Evolutionary conservation across 2,888 invertebrate species (phyloP), one percentile per base, ranked within the genome.

Genomic region (Temnothorax rugatulus): DNA sequence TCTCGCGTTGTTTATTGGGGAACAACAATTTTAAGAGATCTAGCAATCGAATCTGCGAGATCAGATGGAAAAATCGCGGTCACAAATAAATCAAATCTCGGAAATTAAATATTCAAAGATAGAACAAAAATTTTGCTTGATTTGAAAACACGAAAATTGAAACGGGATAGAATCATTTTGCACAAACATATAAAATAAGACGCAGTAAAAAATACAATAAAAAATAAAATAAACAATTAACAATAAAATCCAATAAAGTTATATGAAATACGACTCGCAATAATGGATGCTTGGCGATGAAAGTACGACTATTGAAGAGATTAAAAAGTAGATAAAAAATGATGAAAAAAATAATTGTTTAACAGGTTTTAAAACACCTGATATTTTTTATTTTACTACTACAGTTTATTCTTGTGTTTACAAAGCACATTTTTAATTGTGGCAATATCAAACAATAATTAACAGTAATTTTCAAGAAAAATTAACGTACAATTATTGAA

Each of bases 241-340:
- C 7, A 38, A 38, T 61, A 34, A 38, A 63, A 63, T 38, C 1
- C n/a, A 63, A 68, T 69, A 13, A 50, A 50, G 3, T 47, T 68
- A 9, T 50, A 29, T 13, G 4, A 47, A 29, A 29, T 68, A 64
- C 4, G 3, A 18, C 21, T 29, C 15, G 15, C 59, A 11, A 63
- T n/a, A 63, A 38, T 9, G 0, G 0, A 29, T 29, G 5, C 34
- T 38, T 63, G n/a, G 29, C 2, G 29, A 63, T 29, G 4, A n/a
- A 63, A 38, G 18, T 54, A 63, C 29, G n/a, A 0, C 34, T 34
- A n/a, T 38, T 59, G 15, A 7, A 25, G 44, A 44, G 25, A 66
- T 66, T 34, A 50, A 68, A 68, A 68, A 50, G 3, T n/a, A 7
- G n/a, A 69, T 69, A n/a, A 15, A 4, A 47, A 25, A 66, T 29